Conservation (phyloP, 1,140 invertebrate species). For the Listronotus bonariensis region DNA sequence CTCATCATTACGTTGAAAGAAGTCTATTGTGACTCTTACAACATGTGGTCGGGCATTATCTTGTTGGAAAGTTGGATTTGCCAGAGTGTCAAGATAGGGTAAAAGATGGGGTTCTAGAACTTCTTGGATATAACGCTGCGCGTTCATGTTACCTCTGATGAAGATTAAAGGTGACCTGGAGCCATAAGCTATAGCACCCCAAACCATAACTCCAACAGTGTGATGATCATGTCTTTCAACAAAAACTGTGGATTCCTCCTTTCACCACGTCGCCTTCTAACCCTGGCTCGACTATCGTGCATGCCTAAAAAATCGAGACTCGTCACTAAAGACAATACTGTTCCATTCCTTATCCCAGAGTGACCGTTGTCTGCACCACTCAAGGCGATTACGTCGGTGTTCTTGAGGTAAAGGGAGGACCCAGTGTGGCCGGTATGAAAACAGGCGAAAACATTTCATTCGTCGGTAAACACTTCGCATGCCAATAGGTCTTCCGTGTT, state of each 20-base stretch:
- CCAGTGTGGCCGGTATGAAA: no score
- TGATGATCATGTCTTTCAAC: constrained; percentile 22
- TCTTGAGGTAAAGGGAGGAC: constrained; percentile 4
- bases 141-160: constrained; percentile 25
- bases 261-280: constrained; percentile 37
- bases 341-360: constrained; percentile 33
- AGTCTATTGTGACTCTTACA: constrained; percentile 5
- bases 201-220: constrained; percentile 23
- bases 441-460: no score
- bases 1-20: neutral
- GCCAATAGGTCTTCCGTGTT: no score
- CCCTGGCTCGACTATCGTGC: constrained; percentile 30
- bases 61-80: constrained; percentile 25
- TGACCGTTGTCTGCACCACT: constrained; percentile 17
- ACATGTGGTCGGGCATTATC: constrained; percentile 26
- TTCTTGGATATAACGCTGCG: constrained; percentile 22
- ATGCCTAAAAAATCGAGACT: constrained; percentile 36
- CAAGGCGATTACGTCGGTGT: constrained; percentile 15
- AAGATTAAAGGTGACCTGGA: constrained; percentile 22
- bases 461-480: no score
- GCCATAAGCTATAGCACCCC: constrained; percentile 5
- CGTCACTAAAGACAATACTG: constrained; percentile 37
- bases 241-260: constrained; percentile 21
- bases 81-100: constrained; percentile 16
- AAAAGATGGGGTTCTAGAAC: constrained; percentile 27